Evolutionary conservation across 2,888 invertebrate species (phyloP).

Genomic region (Chrysina gloriosa): DNA sequence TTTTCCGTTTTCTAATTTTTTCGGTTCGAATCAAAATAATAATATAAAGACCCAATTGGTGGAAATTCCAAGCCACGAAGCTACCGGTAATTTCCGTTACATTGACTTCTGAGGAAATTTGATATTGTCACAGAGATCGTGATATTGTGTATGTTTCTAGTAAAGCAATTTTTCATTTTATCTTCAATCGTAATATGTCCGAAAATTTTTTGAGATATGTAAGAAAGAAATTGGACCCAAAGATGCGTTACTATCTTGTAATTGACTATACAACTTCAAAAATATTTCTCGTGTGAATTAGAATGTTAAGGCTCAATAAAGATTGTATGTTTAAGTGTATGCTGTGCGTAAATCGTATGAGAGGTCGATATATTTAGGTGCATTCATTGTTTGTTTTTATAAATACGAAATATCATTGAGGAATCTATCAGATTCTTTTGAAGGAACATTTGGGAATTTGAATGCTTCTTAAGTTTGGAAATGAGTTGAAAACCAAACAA

Average conservation of each 20-base stretch:
- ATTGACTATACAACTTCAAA: conserved; percentile 26
- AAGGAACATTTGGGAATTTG: no score
- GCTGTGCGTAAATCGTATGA: no score
- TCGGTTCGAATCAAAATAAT: not conserved
- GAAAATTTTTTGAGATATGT: conserved; percentile 35
- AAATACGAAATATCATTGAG: no score
- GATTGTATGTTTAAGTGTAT: not conserved
- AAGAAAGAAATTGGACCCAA: conserved; percentile 38
- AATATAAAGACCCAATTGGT: not conserved
- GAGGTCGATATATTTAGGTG: no score
- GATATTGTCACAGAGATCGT: conserved; percentile 9
- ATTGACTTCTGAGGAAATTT: not conserved
- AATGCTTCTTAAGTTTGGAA: no score
- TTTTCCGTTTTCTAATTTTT: conserved; percentile 17
- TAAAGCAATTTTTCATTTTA: no score
- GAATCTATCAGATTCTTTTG: no score
- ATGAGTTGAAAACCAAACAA: no score
- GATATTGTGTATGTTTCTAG: no score
- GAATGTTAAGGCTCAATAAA: not conserved
- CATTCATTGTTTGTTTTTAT: no score
- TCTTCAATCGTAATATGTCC: not conserved
- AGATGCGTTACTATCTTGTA: conserved; percentile 12
- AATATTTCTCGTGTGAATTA: not conserved
- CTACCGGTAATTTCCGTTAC: not conserved
- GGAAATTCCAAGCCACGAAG: conserved; percentile 3